Evolutionary conservation across 2,797 vertebrate species (phyloP), one percentile per base, ranked within the genome.

Genomic region (Erpetoichthys calabaricus): DNA sequence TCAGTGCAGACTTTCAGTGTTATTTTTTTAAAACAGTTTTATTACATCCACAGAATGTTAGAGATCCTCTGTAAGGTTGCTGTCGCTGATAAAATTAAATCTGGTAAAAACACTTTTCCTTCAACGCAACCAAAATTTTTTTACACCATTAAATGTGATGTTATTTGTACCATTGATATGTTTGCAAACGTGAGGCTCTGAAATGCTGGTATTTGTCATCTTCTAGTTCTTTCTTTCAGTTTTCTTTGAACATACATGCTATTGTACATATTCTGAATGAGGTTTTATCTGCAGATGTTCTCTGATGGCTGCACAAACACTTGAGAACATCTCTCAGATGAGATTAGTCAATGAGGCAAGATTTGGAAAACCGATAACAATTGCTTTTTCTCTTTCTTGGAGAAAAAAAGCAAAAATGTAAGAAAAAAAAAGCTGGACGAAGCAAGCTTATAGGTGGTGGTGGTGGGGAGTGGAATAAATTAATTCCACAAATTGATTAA

Each of bases 401-500:
- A 9, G 41, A 49, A 47, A 47, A 6, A 47, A 6, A 47, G 9
- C 9, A 47, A 9, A 9, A 47, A 47, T 6, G 46, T 47, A 5
- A 42, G 9, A 42, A 8, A 54, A 42, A 8, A 7, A 54, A 54
- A 42, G 53, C 41, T 7, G 60, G 51, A 67, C 51, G 46, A 46
- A 45, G 47, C 50, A 42, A 45, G 47, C 51, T 44, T 43, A 25
- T 52, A 49, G 59, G 47, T n/a, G 45, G 59, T 45, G 45, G 47
- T 57, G 55, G 51, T 42, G 51, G 47, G 42, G 47, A 10, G 4
- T 8, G 45, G 60, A 63, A 61, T 58, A 59, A 64, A 57, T 63
- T 51, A 41, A 45, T 61, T 66, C 53, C 57, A 59, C 59, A 25
- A 42, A 62, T 63, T 74, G 75, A 81, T 78, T 64, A 70, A 78